Conservation (phyloP, 2,797 vertebrate species). For the Sarcoramphus papa region DNA sequence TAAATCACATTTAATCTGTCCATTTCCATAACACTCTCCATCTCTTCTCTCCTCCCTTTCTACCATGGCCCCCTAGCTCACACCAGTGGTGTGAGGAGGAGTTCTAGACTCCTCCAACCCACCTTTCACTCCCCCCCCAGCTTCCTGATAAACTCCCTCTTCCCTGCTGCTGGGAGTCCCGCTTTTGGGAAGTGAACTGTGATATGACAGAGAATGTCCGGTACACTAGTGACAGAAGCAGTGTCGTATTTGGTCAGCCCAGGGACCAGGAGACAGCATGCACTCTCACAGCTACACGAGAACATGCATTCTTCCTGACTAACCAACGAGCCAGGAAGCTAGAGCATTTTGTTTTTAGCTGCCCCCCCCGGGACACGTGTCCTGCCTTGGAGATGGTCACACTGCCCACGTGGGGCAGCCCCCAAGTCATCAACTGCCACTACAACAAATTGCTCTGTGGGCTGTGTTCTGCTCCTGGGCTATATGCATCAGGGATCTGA, state of each 20-base stretch:
- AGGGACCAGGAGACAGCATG: neutral
- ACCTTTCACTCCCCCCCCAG: neutral
- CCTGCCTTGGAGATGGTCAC: neutral
- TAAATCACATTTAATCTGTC: neutral
- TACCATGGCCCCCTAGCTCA: neutral
- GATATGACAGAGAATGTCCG: neutral
- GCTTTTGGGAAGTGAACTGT: neutral
- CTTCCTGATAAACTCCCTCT: neutral
- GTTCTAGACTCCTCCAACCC: neutral
- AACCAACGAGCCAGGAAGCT: neutral
- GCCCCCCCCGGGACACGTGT: neutral
- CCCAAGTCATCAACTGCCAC: neutral
- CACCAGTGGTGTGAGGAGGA: neutral
- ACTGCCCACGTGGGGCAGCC: fast-evolving
- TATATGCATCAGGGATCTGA: neutral
- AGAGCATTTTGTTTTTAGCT: neutral
- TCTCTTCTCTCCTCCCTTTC: neutral
- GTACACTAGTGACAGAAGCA: neutral
- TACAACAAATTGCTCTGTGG: neutral
- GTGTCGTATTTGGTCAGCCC: neutral
- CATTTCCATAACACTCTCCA: neutral
- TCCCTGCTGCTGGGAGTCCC: neutral
- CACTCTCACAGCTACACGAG: neutral
- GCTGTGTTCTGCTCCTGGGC: neutral
- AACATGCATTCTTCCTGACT: neutral